Percentiles rank a stretch among this genome's conserved stretches.
These are phyloP conservation scores for Drosophila biarmipes DNA, from an alignment of 1,140 invertebrate genomes.

Conservation along the genomic window DNA sequence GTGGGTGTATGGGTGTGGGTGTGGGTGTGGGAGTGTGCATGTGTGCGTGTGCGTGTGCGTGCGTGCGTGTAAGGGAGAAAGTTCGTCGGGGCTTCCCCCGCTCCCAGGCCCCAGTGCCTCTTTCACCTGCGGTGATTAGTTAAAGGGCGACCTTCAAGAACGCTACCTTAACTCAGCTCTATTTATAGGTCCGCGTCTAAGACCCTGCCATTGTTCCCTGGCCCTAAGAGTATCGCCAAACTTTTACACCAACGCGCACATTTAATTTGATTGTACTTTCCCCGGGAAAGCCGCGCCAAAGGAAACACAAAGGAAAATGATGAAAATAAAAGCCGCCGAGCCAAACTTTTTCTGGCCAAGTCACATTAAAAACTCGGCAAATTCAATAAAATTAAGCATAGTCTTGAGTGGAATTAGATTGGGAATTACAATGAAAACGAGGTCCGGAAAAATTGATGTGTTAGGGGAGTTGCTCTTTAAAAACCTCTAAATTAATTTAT, in stretches of 20 bases:
- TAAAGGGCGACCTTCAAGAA: conserved; percentile 17
- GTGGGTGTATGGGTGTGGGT: background rate
- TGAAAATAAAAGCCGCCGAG: conserved; percentile 25
- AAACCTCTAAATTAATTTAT: no score
- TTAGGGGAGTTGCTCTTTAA: no score
- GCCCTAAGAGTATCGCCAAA: conserved; percentile 22
- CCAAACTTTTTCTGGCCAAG: conserved; percentile 24
- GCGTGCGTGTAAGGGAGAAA: conserved; percentile 9
- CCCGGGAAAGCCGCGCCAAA: conserved; percentile 6
- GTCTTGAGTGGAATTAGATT: conserved; percentile 66
- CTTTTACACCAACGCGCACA: conserved; percentile 48
- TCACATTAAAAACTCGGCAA: conserved; percentile 33
- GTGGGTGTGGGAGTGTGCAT: background rate
- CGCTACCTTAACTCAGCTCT: conserved; percentile 19
- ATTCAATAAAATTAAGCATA: conserved; percentile 50
- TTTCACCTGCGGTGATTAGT: conserved; percentile 6
- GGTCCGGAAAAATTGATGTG: background rate
- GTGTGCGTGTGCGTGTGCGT: conserved; percentile 8
- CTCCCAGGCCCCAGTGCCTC: background rate
- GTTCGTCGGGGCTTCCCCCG: background rate
- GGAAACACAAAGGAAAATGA: conserved; percentile 23
- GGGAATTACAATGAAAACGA: conserved; percentile 27
- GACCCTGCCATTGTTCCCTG: background rate
- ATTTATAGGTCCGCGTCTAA: conserved; percentile 22
- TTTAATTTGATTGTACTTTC: conserved; percentile 66